Percentiles rank a stretch among this genome's conserved stretches.
Conservation (phyloP, 2,888 invertebrate genomes). For the Phalangium opilio region DNA sequence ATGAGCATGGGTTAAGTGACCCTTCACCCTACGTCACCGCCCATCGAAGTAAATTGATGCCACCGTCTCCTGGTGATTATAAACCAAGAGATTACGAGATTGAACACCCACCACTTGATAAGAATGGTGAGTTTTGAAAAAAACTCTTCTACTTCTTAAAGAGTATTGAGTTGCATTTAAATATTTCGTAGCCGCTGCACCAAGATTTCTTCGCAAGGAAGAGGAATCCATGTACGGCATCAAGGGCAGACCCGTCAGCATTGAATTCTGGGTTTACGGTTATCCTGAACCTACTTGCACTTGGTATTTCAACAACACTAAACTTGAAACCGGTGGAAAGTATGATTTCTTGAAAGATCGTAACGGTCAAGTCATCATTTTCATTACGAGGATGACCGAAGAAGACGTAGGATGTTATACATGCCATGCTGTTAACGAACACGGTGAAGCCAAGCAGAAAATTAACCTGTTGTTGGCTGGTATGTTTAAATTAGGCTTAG, state of each 20-base stretch:
- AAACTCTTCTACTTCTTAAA: background rate
- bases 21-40: constrained; percentile 82
- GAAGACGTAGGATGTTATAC: constrained; percentile 88
- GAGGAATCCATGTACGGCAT: constrained; percentile 78
- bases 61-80: constrained; percentile 10
- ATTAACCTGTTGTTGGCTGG: constrained; percentile 67
- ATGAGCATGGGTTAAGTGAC: constrained; percentile 89
- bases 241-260: constrained; percentile 71
- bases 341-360: constrained; percentile 48
- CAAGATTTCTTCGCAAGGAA: constrained; percentile 67
- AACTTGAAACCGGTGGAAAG: constrained; percentile 44
- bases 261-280: constrained; percentile 89
- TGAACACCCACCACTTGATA: constrained; percentile 17
- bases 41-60: constrained; percentile 31
- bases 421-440: constrained; percentile 83
- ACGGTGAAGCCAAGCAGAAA: constrained; percentile 77
- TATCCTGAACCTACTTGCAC: constrained; percentile 89
- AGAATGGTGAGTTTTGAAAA: constrained; percentile 14
- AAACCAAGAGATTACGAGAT: constrained; percentile 20
- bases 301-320: constrained; percentile 69
- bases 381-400: constrained; percentile 76
- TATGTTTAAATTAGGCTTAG: no score
- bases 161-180: background rate
- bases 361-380: constrained; percentile 76
- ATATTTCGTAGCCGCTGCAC: constrained; percentile 27